Percentiles rank a stretch among this genome's conserved stretches.
phyloP scores from a whole-genome alignment of 2,113 vertebrate genomes.

The Bolborhynchus lineola region DNA sequence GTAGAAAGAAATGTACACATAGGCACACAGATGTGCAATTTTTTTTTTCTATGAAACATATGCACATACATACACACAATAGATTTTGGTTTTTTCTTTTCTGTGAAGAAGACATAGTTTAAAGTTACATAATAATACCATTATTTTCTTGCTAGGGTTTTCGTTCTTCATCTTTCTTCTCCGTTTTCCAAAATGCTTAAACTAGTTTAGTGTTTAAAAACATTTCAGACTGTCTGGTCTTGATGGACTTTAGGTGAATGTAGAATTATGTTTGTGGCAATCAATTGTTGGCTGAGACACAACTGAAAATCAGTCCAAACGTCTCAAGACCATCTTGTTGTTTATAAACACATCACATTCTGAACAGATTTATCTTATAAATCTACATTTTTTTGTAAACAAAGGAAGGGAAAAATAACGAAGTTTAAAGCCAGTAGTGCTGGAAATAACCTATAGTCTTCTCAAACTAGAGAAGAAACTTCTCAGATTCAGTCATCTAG shows the following conservation, averaged over 20 bases:
- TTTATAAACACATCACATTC: background rate
- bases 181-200: background rate
- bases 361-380: background rate
- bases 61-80: background rate
- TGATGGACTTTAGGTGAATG: background rate
- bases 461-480: background rate
- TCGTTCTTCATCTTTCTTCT: background rate
- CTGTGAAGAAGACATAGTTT: background rate
- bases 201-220: background rate
- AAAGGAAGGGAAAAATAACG: background rate
- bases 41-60: background rate
- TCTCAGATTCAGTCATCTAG: background rate
- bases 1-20: background rate
- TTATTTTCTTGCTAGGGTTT: background rate
- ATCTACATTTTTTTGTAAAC: background rate
- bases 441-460: background rate
- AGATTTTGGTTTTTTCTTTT: background rate
- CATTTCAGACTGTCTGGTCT: background rate
- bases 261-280: constrained; percentile 8
- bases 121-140: background rate
- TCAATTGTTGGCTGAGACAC: background rate
- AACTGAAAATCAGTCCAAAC: background rate
- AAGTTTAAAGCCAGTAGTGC: background rate
- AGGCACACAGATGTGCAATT: background rate
- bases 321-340: background rate